Conservation (phyloP, 2,888 invertebrate species). For the Hyalella azteca region DNA sequence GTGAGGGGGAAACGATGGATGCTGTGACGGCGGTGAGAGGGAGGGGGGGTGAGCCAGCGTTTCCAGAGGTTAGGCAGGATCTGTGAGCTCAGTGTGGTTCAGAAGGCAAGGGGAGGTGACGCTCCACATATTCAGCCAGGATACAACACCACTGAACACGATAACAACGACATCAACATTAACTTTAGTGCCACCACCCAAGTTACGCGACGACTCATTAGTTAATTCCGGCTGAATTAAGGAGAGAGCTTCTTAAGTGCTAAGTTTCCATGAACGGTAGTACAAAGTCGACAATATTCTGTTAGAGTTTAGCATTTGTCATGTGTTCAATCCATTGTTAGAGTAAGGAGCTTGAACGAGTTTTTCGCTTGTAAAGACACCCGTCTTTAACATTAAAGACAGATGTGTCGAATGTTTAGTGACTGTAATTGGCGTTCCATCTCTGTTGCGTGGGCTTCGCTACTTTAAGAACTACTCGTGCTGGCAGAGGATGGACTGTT, state of each 20-base stretch:
- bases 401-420: not conserved
- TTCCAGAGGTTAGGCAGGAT: constrained; percentile 23
- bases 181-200: constrained; percentile 32
- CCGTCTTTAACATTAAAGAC: constrained; percentile 18
- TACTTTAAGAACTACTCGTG: not conserved
- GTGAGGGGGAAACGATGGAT: constrained; percentile 29
- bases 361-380: not conserved
- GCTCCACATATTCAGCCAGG: not conserved
- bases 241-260: constrained; percentile 27
- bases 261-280: constrained; percentile 24
- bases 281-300: constrained; percentile 36
- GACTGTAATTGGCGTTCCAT: not conserved
- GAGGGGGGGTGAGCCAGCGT: not conserved
- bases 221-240: not conserved
- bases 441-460: not conserved
- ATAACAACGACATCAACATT: constrained; percentile 36
- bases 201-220: not conserved
- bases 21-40: not conserved
- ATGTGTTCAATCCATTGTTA: constrained; percentile 20
- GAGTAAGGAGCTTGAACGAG: constrained; percentile 24
- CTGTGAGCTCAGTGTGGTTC: constrained; percentile 23
- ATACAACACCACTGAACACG: constrained; percentile 37
- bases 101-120: constrained; percentile 21
- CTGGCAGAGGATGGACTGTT: too few species aligned
- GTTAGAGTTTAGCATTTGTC: constrained; percentile 25